A percentile compares a stretch with the other conserved stretches of the same genome.
phyloP scores from a whole-genome alignment of 1,140 invertebrate species.

The Camponotus floridanus region DNA sequence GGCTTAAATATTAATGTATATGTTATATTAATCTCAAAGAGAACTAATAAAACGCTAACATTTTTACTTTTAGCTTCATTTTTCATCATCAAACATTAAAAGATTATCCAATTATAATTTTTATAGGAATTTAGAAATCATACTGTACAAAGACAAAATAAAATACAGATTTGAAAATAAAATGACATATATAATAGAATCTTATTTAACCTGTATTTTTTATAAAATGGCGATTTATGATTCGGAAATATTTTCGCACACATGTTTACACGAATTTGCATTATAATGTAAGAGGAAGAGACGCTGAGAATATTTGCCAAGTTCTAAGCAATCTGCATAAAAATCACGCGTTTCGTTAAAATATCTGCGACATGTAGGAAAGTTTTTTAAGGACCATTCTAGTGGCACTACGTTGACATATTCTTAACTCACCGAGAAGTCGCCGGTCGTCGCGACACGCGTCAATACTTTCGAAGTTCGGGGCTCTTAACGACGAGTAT shows the following conservation, averaged over 20 bases:
- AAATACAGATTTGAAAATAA: neutral
- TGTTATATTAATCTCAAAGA: neutral
- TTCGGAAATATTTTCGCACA: neutral
- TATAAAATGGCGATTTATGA: neutral
- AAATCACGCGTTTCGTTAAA: neutral
- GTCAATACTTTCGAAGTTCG: constrained; percentile 67
- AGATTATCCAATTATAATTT: neutral
- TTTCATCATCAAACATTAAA: neutral
- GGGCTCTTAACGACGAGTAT: constrained; percentile 76
- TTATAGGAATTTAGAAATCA: neutral
- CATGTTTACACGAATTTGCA: neutral
- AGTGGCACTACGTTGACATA: constrained; percentile 1
- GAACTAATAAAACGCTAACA: neutral
- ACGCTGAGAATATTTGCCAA: neutral
- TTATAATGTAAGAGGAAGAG: neutral
- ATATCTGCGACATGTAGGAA: neutral
- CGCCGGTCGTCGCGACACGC: neutral
- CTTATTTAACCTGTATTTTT: neutral
- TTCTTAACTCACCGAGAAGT: constrained; percentile 50
- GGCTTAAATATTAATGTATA: constrained; percentile 5
- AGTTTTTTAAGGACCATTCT: neutral
- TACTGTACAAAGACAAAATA: neutral
- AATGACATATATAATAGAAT: neutral
- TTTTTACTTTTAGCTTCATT: neutral
- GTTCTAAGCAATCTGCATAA: neutral